phyloP scores from a whole-genome alignment of 2,888 invertebrate genomes.

The Phengaris arion region DNA sequence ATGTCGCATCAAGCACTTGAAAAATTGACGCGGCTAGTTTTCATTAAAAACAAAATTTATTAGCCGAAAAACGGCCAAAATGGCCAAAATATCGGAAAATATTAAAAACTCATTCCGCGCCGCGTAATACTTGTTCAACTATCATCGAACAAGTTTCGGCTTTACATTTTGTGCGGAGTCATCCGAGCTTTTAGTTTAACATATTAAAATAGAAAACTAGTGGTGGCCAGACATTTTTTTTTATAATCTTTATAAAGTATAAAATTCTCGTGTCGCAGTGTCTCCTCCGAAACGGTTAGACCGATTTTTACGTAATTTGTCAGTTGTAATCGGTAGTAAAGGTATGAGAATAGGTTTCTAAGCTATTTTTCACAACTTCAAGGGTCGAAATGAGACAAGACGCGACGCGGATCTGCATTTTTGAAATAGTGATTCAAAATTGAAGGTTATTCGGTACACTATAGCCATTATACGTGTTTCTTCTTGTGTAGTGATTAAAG shows the following conservation, averaged over 20 bases:
- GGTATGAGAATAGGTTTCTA: too few species aligned
- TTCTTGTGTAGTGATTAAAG: too few species aligned
- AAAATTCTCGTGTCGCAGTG: too few species aligned
- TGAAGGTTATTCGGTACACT: too few species aligned
- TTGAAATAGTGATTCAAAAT: too few species aligned
- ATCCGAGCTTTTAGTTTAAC: conserved; percentile 14
- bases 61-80: not conserved
- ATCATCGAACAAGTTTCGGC: conserved; percentile 16
- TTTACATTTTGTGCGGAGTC: conserved; percentile 1
- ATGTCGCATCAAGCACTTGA: not conserved
- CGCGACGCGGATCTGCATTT: too few species aligned
- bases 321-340: too few species aligned
- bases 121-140: conserved; percentile 12
- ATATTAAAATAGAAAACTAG: conserved; percentile 11
- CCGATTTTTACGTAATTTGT: too few species aligned
- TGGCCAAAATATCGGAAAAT: conserved; percentile 20
- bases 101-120: conserved; percentile 17
- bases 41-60: conserved; percentile 1
- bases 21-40: not conserved
- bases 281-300: too few species aligned
- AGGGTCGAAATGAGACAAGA: too few species aligned
- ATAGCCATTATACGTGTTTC: too few species aligned
- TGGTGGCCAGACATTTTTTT: not conserved
- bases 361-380: too few species aligned
- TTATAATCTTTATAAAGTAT: not conserved